A percentile compares a stretch with the other conserved stretches of the same genome.
Evolutionary conservation across 2,888 invertebrate genomes (phyloP).

Genomic region (Agrenia bidenticulata): DNA sequence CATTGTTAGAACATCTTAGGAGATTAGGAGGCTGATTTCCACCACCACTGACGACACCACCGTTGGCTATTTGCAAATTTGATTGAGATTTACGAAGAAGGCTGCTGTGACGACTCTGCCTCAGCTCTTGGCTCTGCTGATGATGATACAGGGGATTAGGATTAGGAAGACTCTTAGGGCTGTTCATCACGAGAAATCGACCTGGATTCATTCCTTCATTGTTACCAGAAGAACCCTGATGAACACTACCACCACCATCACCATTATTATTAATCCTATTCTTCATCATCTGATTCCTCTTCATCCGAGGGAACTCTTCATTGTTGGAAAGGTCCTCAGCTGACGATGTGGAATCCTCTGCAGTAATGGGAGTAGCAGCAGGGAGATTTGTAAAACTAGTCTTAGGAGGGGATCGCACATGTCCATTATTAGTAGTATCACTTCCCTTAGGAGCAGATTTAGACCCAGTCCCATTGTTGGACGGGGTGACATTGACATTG

Average conservation of each 20-base stretch:
- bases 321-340: neutral
- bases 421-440: neutral
- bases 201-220: conserved; percentile 3
- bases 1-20: no score
- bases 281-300: neutral
- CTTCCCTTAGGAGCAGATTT: no score
- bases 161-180: neutral
- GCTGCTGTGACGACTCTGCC: neutral
- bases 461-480: no score
- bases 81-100: neutral
- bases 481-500: conserved; percentile 1
- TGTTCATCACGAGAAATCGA: neutral
- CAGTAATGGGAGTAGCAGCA: neutral
- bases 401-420: neutral
- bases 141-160: neutral
- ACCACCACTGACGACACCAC: neutral
- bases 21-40: neutral
- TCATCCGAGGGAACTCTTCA: neutral
- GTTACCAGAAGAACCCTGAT: no score
- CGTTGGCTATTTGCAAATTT: conserved; percentile 5
- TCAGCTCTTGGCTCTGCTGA: neutral
- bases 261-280: neutral
- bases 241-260: neutral
- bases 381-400: neutral
- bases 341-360: neutral